A percentile compares a stretch with the other conserved stretches of the same genome.
These are phyloP conservation scores for Saturnia pavonia DNA, from an alignment of 2,888 invertebrate species.

Conservation along the genomic window DNA sequence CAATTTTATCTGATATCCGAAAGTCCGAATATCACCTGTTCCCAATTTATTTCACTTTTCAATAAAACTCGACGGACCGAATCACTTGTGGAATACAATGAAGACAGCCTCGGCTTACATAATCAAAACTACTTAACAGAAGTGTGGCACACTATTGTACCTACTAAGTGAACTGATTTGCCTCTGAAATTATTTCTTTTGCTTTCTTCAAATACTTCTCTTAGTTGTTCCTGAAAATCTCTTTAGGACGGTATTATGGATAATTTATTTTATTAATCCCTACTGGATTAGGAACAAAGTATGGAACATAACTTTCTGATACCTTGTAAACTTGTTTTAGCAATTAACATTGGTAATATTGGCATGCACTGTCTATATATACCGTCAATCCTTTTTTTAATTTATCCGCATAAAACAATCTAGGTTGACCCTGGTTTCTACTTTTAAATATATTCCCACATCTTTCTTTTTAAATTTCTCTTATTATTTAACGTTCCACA, in stretches of 20 bases:
- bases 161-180: background rate
- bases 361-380: too few species aligned
- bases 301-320: too few species aligned
- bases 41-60: background rate
- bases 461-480: too few species aligned
- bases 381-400: background rate
- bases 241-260: background rate
- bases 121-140: background rate
- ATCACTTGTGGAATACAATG: slow-evolving; percentile 1
- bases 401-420: background rate
- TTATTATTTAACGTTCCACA: too few species aligned
- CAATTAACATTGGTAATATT: too few species aligned
- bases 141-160: background rate
- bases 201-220: background rate
- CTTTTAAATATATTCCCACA: too few species aligned
- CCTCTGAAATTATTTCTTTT: background rate
- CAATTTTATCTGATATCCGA: background rate
- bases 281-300: too few species aligned
- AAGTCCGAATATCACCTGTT: background rate
- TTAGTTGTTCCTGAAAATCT: background rate
- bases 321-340: too few species aligned
- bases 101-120: background rate
- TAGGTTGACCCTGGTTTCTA: too few species aligned
- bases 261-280: background rate
- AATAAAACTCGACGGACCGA: background rate